Evolutionary conservation across 53 echinoderm and acorn worm genomes (phyloP), one percentile per base, ranked within the genome.

Genomic region (Echinometra lucunter): DNA sequence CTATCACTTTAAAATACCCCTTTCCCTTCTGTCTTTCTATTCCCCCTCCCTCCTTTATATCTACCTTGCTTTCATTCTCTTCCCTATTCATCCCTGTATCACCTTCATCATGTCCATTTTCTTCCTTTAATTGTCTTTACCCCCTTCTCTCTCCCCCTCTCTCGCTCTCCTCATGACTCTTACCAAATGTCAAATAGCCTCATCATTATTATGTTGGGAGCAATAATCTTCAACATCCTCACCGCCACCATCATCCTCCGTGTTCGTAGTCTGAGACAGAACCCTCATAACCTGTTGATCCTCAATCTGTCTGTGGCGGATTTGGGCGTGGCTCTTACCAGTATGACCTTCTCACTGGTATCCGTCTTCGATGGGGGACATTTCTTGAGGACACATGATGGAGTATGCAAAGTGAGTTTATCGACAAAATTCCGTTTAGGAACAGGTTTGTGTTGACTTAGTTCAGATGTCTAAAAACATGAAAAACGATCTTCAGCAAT

Each of bases 291-390:
- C 47, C 21, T 45, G n/a, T 28, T 83, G 27, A n/a, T 49, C 83
- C n/a, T 83, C n/a, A 47, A 49, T 28, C 49, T 83, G 3, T 47
- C 49, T 7, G 28, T 83, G 8, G 49, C 45, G 45, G 83, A 83
- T 83, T 40, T 83, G 27, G 83, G 83, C 23, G 49, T 83, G 47
- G 49, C 49, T 45, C 83, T 83, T 0, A 47, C 83, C 83, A 83
- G 83, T 13, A 83, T 83, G 83, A 83, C 83, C 11, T 83, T 83
- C 83, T 47, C 83, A 83, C 27, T 83, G 83, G 83, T 37, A 28
- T 83, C 83, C 6, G 83, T 83, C 45, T 83, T 83, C 2, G 83
- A 83, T 83, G 25, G 28, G 1, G 83, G 83, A 47, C 25, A 17
- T 45, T 83, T 83, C 37, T 28, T 83, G 25, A 83, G 0, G 6